Base-by-base conservation (phyloP, 1,140 invertebrate genomes). In the Ridgeia piscesae region DNA sequence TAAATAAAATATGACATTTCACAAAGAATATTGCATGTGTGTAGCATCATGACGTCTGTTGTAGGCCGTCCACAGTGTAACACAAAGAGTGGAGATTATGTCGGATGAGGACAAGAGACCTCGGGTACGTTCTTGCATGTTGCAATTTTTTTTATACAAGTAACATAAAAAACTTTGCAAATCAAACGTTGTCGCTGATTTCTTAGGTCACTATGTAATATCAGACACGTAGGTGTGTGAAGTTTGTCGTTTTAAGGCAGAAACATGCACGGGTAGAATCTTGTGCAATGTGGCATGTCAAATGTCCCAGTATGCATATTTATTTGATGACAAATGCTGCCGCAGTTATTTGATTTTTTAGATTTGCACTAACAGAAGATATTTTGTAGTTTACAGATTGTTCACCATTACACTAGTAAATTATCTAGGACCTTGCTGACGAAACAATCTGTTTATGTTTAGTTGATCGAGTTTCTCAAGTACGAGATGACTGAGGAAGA, bases 41-140 rank as follows among this genome's bases (percentile, higher is more conserved):
- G 42, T 42, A 42, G 42, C 42, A 42, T 42, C n/a, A n/a, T 42
- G 42, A 42, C 4, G 11, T 34, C 4, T 35, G 34, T 91, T 91
- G 34, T 97, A 98, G 77, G 98, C 98, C 50, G 97, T 97, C 0
- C 98, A 99, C 94, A 97, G 97, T 17, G 98, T 99, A 0, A 97
- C 96, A 33, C 98, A 99, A 95, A 96, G 96, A 11, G 97, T 99
- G 90, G 96, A 97, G 92, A 97, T 98, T 92, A 94, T 98, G 6
- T 96, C 97, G 17, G 97, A 98, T 92, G 97, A 97, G 4, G 97
- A 98, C 14, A 98, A 98, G 95, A 96, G 95, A 89, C 92, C 96
- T 9, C 95, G 95, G 94, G 97, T 97, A 96, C 95, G 94, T 94
- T 93, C 89, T 92, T 89, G n/a, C n/a, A n/a, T n/a, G n/a, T n/a